Base-by-base conservation (phyloP, 1,140 invertebrate species). In the Ips typographus region DNA sequence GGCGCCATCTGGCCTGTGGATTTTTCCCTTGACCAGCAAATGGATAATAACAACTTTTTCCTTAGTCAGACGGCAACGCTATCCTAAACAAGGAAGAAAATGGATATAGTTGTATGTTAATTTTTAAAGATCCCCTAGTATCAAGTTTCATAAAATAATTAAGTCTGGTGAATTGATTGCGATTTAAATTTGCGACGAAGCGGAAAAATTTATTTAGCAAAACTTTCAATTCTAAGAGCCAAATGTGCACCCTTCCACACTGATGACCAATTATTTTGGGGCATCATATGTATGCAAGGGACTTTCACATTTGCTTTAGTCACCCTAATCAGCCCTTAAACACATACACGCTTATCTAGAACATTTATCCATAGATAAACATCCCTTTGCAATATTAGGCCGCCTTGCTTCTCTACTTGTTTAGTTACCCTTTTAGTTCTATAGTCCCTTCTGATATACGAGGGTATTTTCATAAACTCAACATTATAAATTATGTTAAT, bases 1-100 rank as follows among this genome's bases (percentile, higher is more conserved):
- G 56, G 59, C 59, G 59, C 47, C 66, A 68, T 61, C 66, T 68
- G 66, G 40, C n/a, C 53, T 65, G 42, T 65, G 43, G 64, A 39
- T 65, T 65, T 55, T 63, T 52, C 22, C 37, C 44, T 49, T 49
- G 2, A 6, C 2, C 22, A 2, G 37, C 22, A 22, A 22, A 22
- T 22, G 22, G 22, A 22, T 22, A 49, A 49, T 49, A 49, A 49
- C 44, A 49, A 49, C 44, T 49, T 49, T 22, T 22, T 49, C 22
- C 6, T 49, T 49, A 22, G 22, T 22, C 22, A 22, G 22, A 22
- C 22, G 0, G 22, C 22, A 22, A 22, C 22, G 22, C 22, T 22
- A 22, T 22, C 22, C 22, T 22, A 22, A 22, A 22, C 22, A 22
- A 22, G 22, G 22, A 49, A 6, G 44, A 22, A 49, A 49, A 49